Conservation (phyloP, 2,888 invertebrate species). For the Standfussiana lucernea region DNA sequence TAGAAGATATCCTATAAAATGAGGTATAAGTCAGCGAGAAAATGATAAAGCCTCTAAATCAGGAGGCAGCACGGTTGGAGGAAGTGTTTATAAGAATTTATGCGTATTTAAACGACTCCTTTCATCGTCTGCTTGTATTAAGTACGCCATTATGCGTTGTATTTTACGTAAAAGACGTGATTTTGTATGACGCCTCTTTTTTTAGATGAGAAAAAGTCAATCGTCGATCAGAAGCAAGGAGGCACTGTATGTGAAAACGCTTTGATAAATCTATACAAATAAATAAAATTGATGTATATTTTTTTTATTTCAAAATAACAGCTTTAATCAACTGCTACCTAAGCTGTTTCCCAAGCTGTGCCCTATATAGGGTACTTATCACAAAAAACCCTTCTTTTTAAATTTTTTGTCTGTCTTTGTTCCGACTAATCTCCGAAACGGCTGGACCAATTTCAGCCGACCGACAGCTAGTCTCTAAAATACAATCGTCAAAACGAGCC, state of each 20-base stretch:
- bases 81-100: slow-evolving; percentile 74
- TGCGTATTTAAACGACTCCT: slow-evolving; percentile 68
- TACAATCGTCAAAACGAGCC: background rate
- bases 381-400: too few relatives aligned
- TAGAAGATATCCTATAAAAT: slow-evolving; percentile 83
- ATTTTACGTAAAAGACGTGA: slow-evolving; percentile 50
- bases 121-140: slow-evolving; percentile 56
- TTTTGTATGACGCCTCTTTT: slow-evolving; percentile 24
- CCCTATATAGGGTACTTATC: too few relatives aligned
- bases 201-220: background rate
- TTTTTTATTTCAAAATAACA: too few relatives aligned
- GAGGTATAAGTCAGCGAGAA: slow-evolving; percentile 67
- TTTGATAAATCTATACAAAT: too few relatives aligned
- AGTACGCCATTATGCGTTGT: slow-evolving; percentile 58
- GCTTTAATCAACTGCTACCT: too few relatives aligned
- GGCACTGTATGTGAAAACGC: background rate
- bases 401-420: too few relatives aligned
- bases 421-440: too few relatives aligned
- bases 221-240: background rate
- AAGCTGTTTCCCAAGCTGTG: too few relatives aligned
- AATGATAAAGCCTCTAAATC: slow-evolving; percentile 78
- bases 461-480: too few relatives aligned
- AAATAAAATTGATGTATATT: too few relatives aligned
- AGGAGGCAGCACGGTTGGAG: slow-evolving; percentile 57
- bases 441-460: too few relatives aligned